Evolutionary conservation across 2,888 invertebrate genomes (phyloP), one percentile per base, ranked within the genome.

Genomic region (Imbricaverruca yamaguchii): DNA sequence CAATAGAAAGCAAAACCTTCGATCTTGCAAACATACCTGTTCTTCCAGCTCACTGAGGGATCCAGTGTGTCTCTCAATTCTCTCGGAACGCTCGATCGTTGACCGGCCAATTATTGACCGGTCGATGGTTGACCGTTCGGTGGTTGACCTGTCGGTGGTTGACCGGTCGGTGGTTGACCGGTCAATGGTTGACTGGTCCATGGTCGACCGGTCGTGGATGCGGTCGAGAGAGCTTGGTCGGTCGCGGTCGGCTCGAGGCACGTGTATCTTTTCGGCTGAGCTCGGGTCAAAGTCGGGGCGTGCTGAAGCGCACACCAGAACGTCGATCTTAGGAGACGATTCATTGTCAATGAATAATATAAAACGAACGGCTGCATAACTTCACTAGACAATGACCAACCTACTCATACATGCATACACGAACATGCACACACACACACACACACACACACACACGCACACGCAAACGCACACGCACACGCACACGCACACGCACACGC

Each of bases 181-280:
- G 53, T 74, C 74, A 4, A 39, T 25, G 53, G 74, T 74, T 39
- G 74, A 74, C 13, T 53, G 25, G 53, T 74, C 53, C 6, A 7
- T 18, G 53, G 18, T 2, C 8, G 74, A 21, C 53, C 74, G 39
- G 53, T 74, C 74, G 18, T 7, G 74, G 8, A 7, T 13, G 6
- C 74, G 74, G 53, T 74, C 74, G 18, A 53, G 74, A 18, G 74
- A 23, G 9, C 8, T 23, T 3, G 11, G 39, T 53, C 18, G 18
- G 78, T 78, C 78, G 12, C 56, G n/a, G 78, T 57, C 78, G 7
- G 57, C 78, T 25, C 56, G n/a, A 6, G 78, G 78, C 78, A 78
- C 78, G 78, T 57, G 78, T 23, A 78, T 78, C 57, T 78, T 78
- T 57, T 78, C 78, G 3, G 56, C 78, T 6, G 56, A 57, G 10